phyloP scores from a whole-genome alignment of 2,113 vertebrate genomes.

The Aspidoscelis tigris region DNA sequence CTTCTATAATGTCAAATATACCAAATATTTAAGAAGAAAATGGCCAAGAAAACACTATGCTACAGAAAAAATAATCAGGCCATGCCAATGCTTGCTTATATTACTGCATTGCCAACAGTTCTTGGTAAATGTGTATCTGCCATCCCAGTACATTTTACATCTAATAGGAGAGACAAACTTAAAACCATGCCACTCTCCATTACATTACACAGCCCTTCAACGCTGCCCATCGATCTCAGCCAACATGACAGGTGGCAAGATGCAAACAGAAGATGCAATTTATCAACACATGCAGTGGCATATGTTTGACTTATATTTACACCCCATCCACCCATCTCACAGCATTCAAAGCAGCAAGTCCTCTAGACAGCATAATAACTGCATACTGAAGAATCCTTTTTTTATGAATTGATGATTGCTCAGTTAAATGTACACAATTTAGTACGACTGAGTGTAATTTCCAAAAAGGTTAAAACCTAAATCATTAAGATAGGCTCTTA shows the following conservation, averaged over 20 bases:
- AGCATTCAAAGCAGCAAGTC: too few species aligned
- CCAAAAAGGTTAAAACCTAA: not conserved
- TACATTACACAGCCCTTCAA: not conserved
- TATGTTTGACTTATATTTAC: too few species aligned
- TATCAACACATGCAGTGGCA: too few species aligned
- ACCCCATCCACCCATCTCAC: too few species aligned
- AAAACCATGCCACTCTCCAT: not conserved
- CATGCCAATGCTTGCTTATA: not conserved
- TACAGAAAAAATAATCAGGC: not conserved
- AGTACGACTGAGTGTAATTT: not conserved
- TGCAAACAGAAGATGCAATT: too few species aligned
- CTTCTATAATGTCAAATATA: too few species aligned
- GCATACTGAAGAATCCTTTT: not conserved
- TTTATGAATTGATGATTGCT: not conserved
- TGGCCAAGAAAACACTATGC: not conserved
- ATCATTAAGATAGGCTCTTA: not conserved
- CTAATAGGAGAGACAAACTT: not conserved
- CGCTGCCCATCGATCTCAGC: too few species aligned
- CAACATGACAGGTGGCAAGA: too few species aligned
- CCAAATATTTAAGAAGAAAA: not conserved
- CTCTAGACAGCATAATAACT: not conserved
- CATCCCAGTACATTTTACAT: not conserved
- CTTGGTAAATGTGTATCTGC: not conserved
- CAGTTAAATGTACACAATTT: not conserved
- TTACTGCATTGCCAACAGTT: not conserved